Base-by-base conservation (phyloP, 2,113 vertebrate genomes). In the Lagopus muta region DNA sequence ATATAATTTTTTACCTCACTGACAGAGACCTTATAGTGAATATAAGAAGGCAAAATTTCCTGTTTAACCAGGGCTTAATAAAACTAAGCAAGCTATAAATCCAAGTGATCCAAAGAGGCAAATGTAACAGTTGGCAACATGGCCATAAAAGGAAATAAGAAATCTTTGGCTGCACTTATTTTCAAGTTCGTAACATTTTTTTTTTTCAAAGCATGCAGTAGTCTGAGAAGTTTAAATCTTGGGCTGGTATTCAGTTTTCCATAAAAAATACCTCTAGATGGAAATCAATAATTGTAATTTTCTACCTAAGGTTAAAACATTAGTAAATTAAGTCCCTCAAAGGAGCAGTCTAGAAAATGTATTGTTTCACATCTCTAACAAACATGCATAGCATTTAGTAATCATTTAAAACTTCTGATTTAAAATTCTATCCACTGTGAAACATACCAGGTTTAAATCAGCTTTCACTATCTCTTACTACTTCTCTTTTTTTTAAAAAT, bases 51-150 rank as follows among this genome's bases (percentile, higher is more conserved):
- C 7, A 78, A 48, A 67, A 78, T 71, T 58, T 67, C 6, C 2
- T 65, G 8, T 61, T 90, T 42, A 64, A 42, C 3, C 2, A 45
- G 16, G 15, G 45, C 1, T 58, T 40, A 36, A 0, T 8, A 72
- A 73, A 87, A 60, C 30, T 21, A 16, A 71, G 30, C 3, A 30
- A 62, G 27, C 4, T 65, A 52, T 25, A 25, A 50, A 42, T 47
- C 21, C 17, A 64, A 72, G 64, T 38, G 61, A 40, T 28, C 2
- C 3, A 17, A 18, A 74, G 27, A 71, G 74, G 5, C 1, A 84
- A 82, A 71, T 19, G 0, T 38, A 40, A 38, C 20, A 0, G 1
- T 40, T 43, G 13, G 7, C 8, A 74, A 81, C 3, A 1, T 20
- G n/a, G 70, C 10, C 4, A 25, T 27, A 42, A 74, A 66, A 78